phyloP scores from a whole-genome alignment of 2,113 vertebrate genomes.

The Sprattus sprattus region DNA sequence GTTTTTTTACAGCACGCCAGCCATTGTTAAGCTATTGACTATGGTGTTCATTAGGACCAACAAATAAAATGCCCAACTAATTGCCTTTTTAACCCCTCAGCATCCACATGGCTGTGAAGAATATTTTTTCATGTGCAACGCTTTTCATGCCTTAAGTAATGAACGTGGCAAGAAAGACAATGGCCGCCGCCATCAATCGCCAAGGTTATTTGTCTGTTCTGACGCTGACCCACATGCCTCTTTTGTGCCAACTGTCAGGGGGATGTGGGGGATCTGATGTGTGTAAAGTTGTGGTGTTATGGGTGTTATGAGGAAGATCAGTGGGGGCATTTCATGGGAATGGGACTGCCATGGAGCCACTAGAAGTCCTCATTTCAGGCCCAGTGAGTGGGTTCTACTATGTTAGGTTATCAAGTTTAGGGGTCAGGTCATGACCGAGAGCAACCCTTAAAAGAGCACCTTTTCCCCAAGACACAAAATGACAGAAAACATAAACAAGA shows the following conservation, averaged over 20 bases:
- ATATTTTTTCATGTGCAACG: background rate
- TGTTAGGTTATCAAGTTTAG: conserved; percentile 10
- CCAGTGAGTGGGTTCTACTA: background rate
- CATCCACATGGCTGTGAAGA: background rate
- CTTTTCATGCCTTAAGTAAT: conserved; percentile 8
- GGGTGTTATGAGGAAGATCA: background rate
- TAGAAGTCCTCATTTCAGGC: background rate
- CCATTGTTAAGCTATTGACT: conserved; percentile 54
- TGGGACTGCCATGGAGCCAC: background rate
- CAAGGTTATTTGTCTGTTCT: background rate
- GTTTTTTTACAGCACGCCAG: conserved; percentile 45
- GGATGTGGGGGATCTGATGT: conserved; percentile 3
- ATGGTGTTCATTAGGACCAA: conserved; percentile 56
- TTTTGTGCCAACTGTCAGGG: background rate
- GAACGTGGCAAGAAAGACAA: background rate
- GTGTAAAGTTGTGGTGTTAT: background rate
- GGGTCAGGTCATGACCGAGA: conserved; percentile 22
- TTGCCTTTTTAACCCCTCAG: conserved; percentile 39
- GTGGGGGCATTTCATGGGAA: background rate
- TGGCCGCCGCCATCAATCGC: background rate
- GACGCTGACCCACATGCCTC: background rate
- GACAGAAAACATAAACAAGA: conserved; percentile 27
- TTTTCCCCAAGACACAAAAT: background rate
- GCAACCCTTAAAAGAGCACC: conserved; percentile 21
- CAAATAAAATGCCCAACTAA: conserved; percentile 49